Conservation (phyloP, 2,797 vertebrate genomes). For the Adelosebastes latens region DNA sequence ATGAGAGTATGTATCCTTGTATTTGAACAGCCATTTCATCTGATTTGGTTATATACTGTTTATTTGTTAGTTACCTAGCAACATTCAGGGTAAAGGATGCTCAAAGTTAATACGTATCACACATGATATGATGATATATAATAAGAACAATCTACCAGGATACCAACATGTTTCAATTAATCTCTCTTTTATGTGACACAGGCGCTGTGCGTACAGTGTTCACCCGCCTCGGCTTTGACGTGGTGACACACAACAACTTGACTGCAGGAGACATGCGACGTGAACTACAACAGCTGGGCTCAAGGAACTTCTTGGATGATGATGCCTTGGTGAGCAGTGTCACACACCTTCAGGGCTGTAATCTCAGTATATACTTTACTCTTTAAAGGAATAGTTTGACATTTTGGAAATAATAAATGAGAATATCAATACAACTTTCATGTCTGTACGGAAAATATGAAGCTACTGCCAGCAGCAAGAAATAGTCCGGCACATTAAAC, state of each 20-base stretch:
- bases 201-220: slow-evolving; percentile 67
- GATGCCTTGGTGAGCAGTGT: slow-evolving; percentile 67
- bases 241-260: slow-evolving; percentile 53
- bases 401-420: too few species aligned
- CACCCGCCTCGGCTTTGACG: slow-evolving; percentile 78
- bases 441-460: neutral
- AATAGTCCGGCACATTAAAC: neutral
- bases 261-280: slow-evolving; percentile 56
- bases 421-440: too few species aligned
- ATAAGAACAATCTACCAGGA: neutral
- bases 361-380: too few species aligned
- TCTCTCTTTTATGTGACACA: slow-evolving; percentile 56
- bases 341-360: neutral
- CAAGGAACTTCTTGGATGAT: neutral
- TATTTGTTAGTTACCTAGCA: neutral
- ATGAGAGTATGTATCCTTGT: slow-evolving; percentile 60
- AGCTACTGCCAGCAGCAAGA: neutral
- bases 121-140: neutral
- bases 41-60: neutral
- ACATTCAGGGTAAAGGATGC: neutral
- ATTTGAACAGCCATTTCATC: neutral
- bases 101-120: neutral
- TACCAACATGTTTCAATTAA: neutral
- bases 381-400: too few species aligned
- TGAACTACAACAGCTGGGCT: neutral